phyloP scores from a whole-genome alignment of 2,888 invertebrate species.

The Macrophya alboannulata region DNA sequence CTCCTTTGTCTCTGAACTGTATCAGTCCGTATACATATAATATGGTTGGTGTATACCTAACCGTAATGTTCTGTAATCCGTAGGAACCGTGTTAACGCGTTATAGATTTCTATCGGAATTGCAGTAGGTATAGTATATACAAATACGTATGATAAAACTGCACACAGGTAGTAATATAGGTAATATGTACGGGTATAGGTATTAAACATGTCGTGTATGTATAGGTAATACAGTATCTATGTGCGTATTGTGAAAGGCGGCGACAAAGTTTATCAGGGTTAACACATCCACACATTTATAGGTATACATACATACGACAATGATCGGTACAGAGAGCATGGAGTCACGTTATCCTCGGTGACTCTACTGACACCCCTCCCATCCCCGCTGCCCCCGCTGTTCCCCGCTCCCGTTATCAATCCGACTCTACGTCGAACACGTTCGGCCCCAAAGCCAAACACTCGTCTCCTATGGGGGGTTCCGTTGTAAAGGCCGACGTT shows the following conservation, averaged over 20 bases:
- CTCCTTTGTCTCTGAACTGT: slow-evolving; percentile 53
- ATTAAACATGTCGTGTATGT: not conserved
- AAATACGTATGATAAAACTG: slow-evolving; percentile 12
- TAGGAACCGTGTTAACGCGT: slow-evolving; percentile 40
- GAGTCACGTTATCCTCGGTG: slow-evolving; percentile 43
- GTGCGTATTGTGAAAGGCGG: slow-evolving; percentile 38
- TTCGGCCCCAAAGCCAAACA: slow-evolving; percentile 38
- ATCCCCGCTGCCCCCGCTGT: not conserved
- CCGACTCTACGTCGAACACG: slow-evolving; percentile 49
- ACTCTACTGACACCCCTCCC: slow-evolving; percentile 12
- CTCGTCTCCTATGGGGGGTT: slow-evolving; percentile 48
- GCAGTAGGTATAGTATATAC: not conserved
- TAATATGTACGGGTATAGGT: not conserved
- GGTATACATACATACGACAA: not conserved
- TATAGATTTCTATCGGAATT: slow-evolving; percentile 46
- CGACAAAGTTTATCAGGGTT: slow-evolving; percentile 46
- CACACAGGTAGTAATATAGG: not conserved
- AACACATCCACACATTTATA: not conserved
- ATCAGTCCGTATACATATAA: slow-evolving; percentile 23
- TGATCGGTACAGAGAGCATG: not conserved
- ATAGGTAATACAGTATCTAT: not conserved
- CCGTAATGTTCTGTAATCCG: slow-evolving; percentile 27
- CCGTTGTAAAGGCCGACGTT: slow-evolving; percentile 68
- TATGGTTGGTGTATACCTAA: not conserved
- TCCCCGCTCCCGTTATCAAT: slow-evolving; percentile 45